Evolutionary conservation across 2,888 invertebrate genomes (phyloP).

Genomic region (Brachylomia viminalis): DNA sequence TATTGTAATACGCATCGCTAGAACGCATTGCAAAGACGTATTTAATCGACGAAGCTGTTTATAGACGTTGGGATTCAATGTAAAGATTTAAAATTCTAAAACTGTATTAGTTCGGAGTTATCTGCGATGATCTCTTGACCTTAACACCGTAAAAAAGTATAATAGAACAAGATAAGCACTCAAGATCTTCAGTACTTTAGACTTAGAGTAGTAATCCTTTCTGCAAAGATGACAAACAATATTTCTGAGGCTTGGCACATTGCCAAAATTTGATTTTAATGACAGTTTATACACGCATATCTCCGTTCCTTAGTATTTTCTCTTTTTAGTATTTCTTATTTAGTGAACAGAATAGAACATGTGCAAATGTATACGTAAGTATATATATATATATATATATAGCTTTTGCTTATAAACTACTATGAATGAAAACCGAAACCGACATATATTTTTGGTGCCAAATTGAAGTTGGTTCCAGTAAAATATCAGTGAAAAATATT

Average conservation of each 20-base stretch:
- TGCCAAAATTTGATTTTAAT: slow-evolving; percentile 89
- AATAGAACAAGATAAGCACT: slow-evolving; percentile 72
- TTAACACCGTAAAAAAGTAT: slow-evolving; percentile 59
- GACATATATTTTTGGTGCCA: slow-evolving; percentile 27
- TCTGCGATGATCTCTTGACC: slow-evolving; percentile 37
- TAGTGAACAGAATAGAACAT: slow-evolving; percentile 59
- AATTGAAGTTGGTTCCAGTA: slow-evolving; percentile 27
- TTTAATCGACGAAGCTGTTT: slow-evolving; percentile 53
- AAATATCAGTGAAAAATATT: slow-evolving; percentile 39
- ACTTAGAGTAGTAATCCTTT: slow-evolving; percentile 75
- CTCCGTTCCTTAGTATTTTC: slow-evolving; percentile 79
- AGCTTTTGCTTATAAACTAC: slow-evolving; percentile 26
- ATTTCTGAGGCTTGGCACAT: slow-evolving; percentile 83
- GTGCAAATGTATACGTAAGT: slow-evolving; percentile 16
- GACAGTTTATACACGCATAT: slow-evolving; percentile 87
- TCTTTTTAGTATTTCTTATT: slow-evolving; percentile 70
- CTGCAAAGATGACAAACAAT: slow-evolving; percentile 85
- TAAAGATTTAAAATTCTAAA: slow-evolving; percentile 34
- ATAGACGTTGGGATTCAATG: slow-evolving; percentile 21
- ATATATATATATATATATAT: background rate
- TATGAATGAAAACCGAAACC: slow-evolving; percentile 10
- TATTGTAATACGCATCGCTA: slow-evolving; percentile 52
- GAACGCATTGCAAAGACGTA: slow-evolving; percentile 51
- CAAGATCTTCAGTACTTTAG: slow-evolving; percentile 73
- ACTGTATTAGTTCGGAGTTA: slow-evolving; percentile 29